Percentiles rank a stretch among this genome's conserved stretches.
Evolutionary conservation across 2,113 vertebrate genomes (phyloP).

Genomic region (Nothoprocta perdicaria): DNA sequence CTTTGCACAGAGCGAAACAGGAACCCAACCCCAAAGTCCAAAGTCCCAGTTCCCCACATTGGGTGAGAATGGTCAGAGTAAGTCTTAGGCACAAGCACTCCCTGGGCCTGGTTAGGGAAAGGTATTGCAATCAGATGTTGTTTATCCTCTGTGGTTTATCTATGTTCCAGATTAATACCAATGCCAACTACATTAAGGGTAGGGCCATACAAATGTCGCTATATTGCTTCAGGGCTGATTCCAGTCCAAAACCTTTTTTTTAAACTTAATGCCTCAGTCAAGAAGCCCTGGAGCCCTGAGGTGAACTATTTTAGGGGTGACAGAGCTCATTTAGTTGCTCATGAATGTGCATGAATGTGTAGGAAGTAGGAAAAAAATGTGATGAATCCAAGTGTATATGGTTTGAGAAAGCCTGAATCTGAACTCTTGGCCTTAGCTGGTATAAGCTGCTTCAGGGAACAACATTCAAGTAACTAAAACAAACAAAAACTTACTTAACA

Average conservation of each 20-base stretch:
- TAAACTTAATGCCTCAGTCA: not conserved
- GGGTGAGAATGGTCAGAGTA: not conserved
- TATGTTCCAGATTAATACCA: not conserved
- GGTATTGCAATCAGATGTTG: not conserved
- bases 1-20: conserved; percentile 1
- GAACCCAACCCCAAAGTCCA: not conserved
- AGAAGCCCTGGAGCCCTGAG: not conserved
- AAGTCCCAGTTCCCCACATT: not conserved
- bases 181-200: not conserved
- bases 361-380: not conserved
- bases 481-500: not conserved
- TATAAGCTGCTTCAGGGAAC: not conserved
- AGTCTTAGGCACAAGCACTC: not conserved
- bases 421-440: not conserved
- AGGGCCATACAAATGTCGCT: not conserved
- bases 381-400: not conserved
- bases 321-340: not conserved
- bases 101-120: not conserved
- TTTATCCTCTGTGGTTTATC: not conserved
- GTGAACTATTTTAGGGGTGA: not conserved
- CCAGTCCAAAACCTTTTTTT: not conserved
- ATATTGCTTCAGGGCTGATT: not conserved
- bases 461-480: not conserved
- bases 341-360: fast-evolving
- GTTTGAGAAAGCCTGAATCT: not conserved